Evolutionary conservation across 2,113 vertebrate genomes (phyloP).

Genomic region (Indicator indicator): DNA sequence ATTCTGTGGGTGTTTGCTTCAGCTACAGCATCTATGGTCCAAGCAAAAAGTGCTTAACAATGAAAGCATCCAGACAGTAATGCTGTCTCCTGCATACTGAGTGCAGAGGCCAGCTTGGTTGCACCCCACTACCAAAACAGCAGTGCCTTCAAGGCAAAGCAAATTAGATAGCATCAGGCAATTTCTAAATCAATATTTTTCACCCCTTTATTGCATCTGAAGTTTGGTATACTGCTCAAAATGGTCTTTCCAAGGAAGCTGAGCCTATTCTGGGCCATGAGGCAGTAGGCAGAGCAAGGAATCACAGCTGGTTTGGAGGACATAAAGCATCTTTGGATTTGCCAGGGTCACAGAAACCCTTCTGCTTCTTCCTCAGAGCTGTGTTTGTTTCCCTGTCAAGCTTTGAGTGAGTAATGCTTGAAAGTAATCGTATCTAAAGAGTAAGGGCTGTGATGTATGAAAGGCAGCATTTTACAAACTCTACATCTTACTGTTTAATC

Average conservation of each 20-base stretch:
- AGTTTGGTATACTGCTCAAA: neutral
- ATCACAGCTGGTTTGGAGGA: neutral
- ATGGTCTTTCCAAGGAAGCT: neutral
- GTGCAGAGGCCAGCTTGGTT: neutral
- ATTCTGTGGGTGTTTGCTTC: neutral
- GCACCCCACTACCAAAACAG: neutral
- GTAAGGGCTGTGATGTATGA: neutral
- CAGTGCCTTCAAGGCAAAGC: neutral
- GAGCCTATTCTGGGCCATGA: fast-evolving
- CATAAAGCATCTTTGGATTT: neutral
- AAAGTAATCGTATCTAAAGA: neutral
- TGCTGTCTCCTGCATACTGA: fast-evolving
- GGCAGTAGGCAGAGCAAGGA: neutral
- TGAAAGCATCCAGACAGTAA: neutral
- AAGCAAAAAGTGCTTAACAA: neutral
- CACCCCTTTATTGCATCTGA: neutral
- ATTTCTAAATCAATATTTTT: neutral
- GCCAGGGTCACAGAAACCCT: neutral
- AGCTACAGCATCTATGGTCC: neutral
- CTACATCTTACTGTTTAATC: constrained; percentile 46
- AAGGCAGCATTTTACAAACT: constrained; percentile 13
- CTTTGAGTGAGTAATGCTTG: neutral
- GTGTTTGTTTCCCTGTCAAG: neutral
- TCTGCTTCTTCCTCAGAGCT: neutral
- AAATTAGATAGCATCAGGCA: neutral